A percentile compares a stretch with the other conserved stretches of the same genome.
Conservation (phyloP, 1,140 invertebrate genomes). For the Oppia nitens region DNA sequence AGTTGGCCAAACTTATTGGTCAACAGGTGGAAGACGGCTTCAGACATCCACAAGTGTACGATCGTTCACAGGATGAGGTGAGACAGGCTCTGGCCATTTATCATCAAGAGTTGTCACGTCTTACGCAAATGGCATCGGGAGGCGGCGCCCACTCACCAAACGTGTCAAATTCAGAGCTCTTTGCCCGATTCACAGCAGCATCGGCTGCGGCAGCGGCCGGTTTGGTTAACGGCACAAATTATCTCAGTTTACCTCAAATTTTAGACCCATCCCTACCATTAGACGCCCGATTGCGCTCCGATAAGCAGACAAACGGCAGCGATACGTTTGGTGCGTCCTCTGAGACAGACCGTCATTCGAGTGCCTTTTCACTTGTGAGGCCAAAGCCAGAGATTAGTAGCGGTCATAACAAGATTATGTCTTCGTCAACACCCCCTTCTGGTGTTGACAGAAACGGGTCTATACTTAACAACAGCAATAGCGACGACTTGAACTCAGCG, state of each 20-base stretch:
- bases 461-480: constrained; percentile 16
- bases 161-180: constrained; percentile 15
- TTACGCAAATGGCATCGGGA: constrained; percentile 33
- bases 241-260: constrained; percentile 40
- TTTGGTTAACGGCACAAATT: constrained; percentile 47
- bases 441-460: not conserved
- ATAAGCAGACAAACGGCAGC: not conserved
- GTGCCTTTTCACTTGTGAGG: constrained; percentile 63
- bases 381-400: constrained; percentile 46
- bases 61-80: constrained; percentile 63
- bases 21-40: constrained; percentile 24
- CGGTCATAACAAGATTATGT: constrained; percentile 4
- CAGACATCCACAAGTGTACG: constrained; percentile 30
- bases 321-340: not conserved
- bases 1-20: constrained; percentile 77
- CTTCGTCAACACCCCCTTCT: constrained; percentile 4
- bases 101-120: constrained; percentile 69
- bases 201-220: constrained; percentile 20
- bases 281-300: not conserved
- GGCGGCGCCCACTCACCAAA: not conserved
- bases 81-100: constrained; percentile 76
- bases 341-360: constrained; percentile 41
- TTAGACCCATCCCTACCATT: constrained; percentile 6
- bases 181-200: constrained; percentile 14
- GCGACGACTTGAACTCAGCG: constrained; percentile 4